These are phyloP conservation scores for Dicerorhinus sumatrensis DNA, from an alignment of 2,113 vertebrate species.

Conservation along the genomic window DNA sequence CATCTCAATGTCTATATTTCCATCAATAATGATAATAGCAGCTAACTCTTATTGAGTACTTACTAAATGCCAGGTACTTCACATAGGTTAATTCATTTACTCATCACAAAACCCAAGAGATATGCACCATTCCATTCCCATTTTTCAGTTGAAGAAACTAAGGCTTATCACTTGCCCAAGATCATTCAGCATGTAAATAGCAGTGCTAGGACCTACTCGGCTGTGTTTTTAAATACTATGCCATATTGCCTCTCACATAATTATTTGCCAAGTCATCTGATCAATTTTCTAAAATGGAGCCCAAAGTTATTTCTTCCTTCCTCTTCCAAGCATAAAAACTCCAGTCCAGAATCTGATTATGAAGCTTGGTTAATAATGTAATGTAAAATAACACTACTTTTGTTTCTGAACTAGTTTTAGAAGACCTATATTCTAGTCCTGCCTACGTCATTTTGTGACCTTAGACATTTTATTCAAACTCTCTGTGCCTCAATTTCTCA, in stretches of 20 bases:
- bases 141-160: conserved; percentile 37
- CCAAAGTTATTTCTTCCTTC: conserved; percentile 25
- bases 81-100: background rate
- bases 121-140: background rate
- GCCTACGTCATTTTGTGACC: background rate
- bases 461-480: conserved; percentile 27
- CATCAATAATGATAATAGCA: background rate
- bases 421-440: conserved; percentile 45
- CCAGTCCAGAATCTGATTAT: background rate
- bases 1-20: background rate
- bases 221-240: conserved; percentile 32
- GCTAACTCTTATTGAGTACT: conserved; percentile 8
- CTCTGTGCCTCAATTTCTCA: background rate
- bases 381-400: background rate
- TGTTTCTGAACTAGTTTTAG: conserved; percentile 56
- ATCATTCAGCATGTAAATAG: background rate
- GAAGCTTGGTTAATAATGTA: background rate
- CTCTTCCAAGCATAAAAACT: conserved; percentile 46
- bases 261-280: conserved; percentile 50
- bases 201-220: background rate
- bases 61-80: background rate
- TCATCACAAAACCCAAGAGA: conserved; percentile 21
- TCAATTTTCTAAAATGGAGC: conserved; percentile 59
- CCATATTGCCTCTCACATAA: conserved; percentile 38
- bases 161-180: background rate